A percentile compares a stretch with the other conserved stretches of the same genome.
Conservation (phyloP, 1,140 invertebrate species). For the Pogonomyrmex californicus region DNA sequence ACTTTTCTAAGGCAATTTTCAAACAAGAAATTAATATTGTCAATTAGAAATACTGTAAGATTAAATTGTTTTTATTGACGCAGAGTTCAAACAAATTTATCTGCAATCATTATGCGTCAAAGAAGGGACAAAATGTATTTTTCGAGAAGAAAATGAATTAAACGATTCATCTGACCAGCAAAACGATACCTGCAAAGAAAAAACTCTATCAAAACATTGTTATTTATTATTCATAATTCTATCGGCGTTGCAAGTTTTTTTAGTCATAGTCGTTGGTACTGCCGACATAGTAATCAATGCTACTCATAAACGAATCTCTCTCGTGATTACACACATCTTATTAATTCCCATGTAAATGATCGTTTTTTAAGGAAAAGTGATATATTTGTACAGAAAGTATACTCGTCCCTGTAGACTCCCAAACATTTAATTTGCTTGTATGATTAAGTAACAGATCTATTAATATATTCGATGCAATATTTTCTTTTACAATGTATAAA, state of each 20-base stretch:
- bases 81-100: slow-evolving; percentile 48
- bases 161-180: slow-evolving; percentile 70
- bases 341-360: slow-evolving; percentile 42
- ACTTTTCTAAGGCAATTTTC: slow-evolving; percentile 1
- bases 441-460: background rate
- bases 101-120: slow-evolving; percentile 33
- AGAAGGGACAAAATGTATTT: slow-evolving; percentile 67
- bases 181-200: slow-evolving; percentile 75
- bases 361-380: slow-evolving; percentile 30
- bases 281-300: slow-evolving; percentile 59
- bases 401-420: slow-evolving; percentile 57
- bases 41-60: background rate
- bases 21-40: background rate
- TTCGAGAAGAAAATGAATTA: slow-evolving; percentile 64
- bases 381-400: slow-evolving; percentile 71
- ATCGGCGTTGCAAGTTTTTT: slow-evolving; percentile 71
- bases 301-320: slow-evolving; percentile 61
- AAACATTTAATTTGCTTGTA: slow-evolving; percentile 36
- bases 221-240: slow-evolving; percentile 73
- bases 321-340: slow-evolving; percentile 51
- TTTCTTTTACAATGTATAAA: background rate
- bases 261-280: slow-evolving; percentile 59
- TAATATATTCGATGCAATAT: background rate
- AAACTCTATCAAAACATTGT: slow-evolving; percentile 69
- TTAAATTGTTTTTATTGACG: slow-evolving; percentile 41